Base-by-base conservation (phyloP, 92 coral and sea anemone genomes). In the Phymanthus crucifer region DNA sequence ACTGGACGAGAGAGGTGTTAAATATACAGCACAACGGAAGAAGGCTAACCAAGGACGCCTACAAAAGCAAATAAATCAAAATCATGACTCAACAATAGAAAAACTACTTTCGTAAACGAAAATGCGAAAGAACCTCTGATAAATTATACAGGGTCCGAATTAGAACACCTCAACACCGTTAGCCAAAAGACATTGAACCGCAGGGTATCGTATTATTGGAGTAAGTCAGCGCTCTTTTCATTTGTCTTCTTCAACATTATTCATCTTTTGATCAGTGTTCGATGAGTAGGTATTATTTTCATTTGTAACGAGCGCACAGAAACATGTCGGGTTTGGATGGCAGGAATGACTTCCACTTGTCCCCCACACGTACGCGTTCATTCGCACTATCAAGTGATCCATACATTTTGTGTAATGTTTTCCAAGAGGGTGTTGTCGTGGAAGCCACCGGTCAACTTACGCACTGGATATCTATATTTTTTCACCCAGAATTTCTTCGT, bases 11-110 rank as follows among this genome's bases (percentile, higher is more conserved):
- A 34, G 29, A 61, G 10, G 34, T 24, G 32, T 24, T 61, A 61
- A 61, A 61, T 29, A 61, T 61, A 61, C 68, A 61, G 13, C 9
- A 29, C 32, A 7, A 24, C 68, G 68, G 68, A 61, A 61, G 68
- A 24, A 6, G 10, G 8, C 10, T 54, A 54, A 54, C 27, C 36
- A 13, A 61, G 68, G 68, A 61, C 16, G 48, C 48, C 16, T 26
- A 27, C 68, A 26, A n/a, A 29, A 61, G 64, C 68, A 61, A 61
- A 61, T 61, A 61, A 61, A 61, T 61, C 68, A 24, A 26, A 61
- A 29, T 9, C 29, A 61, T 61, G 34, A 61, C 68, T 61, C 26
- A 61, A 61, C 35, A 61, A 26, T 61, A 34, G 26, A 18, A 54
- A 54, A 54, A 21, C 8, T 61, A 61, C 17, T 61, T 61, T 27